These are phyloP conservation scores for Orcinus orca DNA, from an alignment of 2,113 vertebrate genomes.

Conservation along the genomic window DNA sequence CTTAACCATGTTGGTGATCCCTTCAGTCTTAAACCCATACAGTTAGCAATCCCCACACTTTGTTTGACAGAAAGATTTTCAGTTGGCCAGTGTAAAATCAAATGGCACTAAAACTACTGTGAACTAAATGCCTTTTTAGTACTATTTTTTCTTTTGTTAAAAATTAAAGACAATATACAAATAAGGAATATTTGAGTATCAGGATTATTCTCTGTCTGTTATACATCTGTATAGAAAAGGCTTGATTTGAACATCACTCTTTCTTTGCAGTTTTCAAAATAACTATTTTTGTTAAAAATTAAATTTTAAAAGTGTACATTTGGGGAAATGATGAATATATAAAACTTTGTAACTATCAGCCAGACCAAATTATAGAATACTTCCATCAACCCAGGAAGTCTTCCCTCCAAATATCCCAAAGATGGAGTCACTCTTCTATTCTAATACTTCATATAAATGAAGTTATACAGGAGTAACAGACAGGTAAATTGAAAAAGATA, in stretches of 20 bases:
- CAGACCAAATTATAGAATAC: not conserved
- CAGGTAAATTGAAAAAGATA: not conserved
- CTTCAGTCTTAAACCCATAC: not conserved
- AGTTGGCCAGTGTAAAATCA: not conserved
- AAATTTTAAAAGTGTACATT: not conserved
- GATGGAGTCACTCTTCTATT: not conserved
- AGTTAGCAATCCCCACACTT: not conserved
- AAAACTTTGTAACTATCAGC: not conserved
- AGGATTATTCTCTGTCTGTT: not conserved
- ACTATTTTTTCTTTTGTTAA: not conserved
- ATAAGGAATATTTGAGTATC: not conserved
- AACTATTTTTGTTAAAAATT: not conserved
- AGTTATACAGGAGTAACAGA: not conserved
- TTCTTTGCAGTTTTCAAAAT: not conserved
- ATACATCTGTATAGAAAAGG: not conserved
- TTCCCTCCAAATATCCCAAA: not conserved
- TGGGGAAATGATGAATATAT: not conserved
- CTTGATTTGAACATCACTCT: not conserved
- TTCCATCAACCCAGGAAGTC: not conserved
- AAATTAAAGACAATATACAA: not conserved
- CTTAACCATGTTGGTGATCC: not conserved
- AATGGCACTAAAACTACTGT: not conserved
- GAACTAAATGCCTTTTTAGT: not conserved
- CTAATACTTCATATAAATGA: not conserved
- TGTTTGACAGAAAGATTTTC: not conserved